Percentiles rank a stretch among this genome's conserved stretches.
These are phyloP conservation scores for Esox lucius DNA, from an alignment of 2,797 vertebrate genomes.

Conservation along the genomic window DNA sequence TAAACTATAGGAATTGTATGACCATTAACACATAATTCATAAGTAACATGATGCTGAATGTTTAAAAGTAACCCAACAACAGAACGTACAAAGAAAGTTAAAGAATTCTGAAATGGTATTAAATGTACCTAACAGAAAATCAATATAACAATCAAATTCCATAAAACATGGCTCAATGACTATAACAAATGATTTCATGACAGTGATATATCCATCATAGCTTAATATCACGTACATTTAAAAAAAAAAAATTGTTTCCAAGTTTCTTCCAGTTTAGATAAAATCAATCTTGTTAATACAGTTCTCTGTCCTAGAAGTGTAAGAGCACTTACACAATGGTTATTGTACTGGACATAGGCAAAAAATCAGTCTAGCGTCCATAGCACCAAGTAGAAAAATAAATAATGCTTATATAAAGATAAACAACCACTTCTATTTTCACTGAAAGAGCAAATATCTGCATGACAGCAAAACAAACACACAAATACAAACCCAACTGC, in stretches of 20 bases:
- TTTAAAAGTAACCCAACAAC: background rate
- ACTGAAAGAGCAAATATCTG: constrained; percentile 12
- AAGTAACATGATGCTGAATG: background rate
- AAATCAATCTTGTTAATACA: constrained; percentile 17
- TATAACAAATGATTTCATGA: background rate
- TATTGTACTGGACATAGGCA: constrained; percentile 28
- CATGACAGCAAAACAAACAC: constrained; percentile 13
- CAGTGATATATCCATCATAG: background rate
- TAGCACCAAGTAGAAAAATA: constrained; percentile 69
- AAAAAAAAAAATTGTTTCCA: too few relatives aligned
- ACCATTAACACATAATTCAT: constrained; percentile 7
- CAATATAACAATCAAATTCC: background rate
- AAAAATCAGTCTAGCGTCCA: constrained; percentile 33
- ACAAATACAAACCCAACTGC: constrained; percentile 14
- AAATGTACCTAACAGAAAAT: constrained; percentile 3
- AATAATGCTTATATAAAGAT: constrained; percentile 52
- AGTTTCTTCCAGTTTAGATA: constrained; percentile 6
- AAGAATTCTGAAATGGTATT: background rate
- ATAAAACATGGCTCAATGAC: background rate
- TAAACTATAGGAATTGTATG: background rate
- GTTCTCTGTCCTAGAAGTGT: constrained; percentile 45
- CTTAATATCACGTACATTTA: background rate
- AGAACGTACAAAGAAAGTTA: background rate
- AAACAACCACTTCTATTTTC: constrained; percentile 15
- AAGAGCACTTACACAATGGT: constrained; percentile 64